phyloP scores from a whole-genome alignment of 1,140 invertebrate species.

The Heliconius nattereri region DNA sequence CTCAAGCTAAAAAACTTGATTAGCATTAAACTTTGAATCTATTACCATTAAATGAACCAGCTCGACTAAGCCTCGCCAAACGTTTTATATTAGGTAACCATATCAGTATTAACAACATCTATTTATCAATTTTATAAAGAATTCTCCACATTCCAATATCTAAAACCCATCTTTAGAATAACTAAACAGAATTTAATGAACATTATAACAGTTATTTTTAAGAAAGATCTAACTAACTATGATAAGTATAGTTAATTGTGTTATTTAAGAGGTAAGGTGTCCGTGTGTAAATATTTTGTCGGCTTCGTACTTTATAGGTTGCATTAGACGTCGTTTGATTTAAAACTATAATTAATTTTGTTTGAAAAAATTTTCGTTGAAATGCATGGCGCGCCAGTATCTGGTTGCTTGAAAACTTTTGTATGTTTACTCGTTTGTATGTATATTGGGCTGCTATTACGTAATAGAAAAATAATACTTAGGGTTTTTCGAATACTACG shows the following conservation, averaged over 20 bases:
- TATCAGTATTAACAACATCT: too few relatives aligned
- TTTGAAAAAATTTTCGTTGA: conserved; percentile 53
- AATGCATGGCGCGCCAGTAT: conserved; percentile 59
- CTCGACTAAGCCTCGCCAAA: too few relatives aligned
- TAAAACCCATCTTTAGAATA: neutral
- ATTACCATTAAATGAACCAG: too few relatives aligned
- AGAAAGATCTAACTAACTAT: conserved; percentile 12
- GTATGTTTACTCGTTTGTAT: conserved; percentile 14
- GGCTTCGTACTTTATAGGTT: conserved; percentile 53
- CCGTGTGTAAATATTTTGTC: conserved; percentile 52
- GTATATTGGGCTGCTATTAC: conserved; percentile 47
- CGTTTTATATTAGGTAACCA: too few relatives aligned
- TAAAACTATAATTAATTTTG: conserved; percentile 68
- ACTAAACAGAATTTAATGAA: neutral
- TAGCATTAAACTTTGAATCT: too few relatives aligned
- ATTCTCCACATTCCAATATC: neutral
- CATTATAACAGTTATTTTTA: neutral
- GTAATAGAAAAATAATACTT: neutral
- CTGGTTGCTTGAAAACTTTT: conserved; percentile 19
- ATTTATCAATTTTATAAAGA: neutral
- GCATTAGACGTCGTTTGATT: conserved; percentile 63
- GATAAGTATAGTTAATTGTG: conserved; percentile 26
- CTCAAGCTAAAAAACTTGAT: too few relatives aligned
- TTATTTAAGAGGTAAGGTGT: conserved; percentile 31
- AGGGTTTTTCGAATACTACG: neutral